Base-by-base conservation (phyloP, 2,888 invertebrate genomes). In the Tolmerus cingulatus region DNA sequence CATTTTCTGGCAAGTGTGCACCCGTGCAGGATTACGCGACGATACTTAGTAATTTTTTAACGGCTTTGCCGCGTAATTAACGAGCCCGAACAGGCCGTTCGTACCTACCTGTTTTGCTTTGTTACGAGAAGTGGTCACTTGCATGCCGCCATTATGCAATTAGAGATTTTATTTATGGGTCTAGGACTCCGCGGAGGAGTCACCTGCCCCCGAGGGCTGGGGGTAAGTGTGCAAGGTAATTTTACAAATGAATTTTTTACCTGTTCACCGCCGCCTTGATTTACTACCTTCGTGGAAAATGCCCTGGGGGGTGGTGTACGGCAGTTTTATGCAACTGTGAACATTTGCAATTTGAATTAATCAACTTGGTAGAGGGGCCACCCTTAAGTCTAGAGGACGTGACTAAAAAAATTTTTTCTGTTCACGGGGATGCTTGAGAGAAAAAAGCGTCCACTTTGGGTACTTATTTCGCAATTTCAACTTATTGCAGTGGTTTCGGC, bases 41-140 rank as follows among this genome's bases (percentile, higher is more conserved):
- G 84, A 27, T 74, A 84, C 84, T 84, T 84, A 66, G 74, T 66
- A 84, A 84, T 84, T 84, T 84, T 84, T 84, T 84, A 74, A 57
- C 84, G 66, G 74, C 84, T 66, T 27, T 23, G 19, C 66, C 30
- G 84, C 84, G 57, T 84, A 84, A 84, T 84, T 84, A 84, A 84
- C 84, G 66, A 84, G 66, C 43, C 34, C 16, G 23, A 84, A 81
- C 51, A 55, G 81, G 81, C 55, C 43, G 23, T 81, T 55, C 16
- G 14, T 57, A 12, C 2, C 76, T 57, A 12, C 2, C 76, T 76
- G 27, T 76, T 76, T 51, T 84, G 37, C 84, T 66, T 74, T 84
- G 84, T 84, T 66, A 30, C 40, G 37, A 66, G 66, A 84, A 84
- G 57, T 84, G 84, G 84, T 66, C 84, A 84, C 66, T 66, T 84